These are phyloP conservation scores for Xiphophorus hellerii DNA, from an alignment of 2,113 vertebrate species.

Conservation along the genomic window DNA sequence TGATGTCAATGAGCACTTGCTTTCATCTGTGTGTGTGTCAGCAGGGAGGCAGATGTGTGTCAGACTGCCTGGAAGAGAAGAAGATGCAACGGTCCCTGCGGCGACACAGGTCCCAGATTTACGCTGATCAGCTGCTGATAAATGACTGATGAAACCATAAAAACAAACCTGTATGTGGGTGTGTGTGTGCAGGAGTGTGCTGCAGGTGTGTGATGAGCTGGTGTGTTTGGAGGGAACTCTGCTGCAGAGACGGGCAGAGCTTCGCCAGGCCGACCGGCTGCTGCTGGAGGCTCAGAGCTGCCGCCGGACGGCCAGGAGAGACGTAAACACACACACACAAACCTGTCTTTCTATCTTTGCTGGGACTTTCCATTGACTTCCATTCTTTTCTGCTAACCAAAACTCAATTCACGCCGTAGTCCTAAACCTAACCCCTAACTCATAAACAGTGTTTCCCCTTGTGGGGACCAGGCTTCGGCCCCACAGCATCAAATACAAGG, in stretches of 20 bases:
- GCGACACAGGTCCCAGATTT: constrained; percentile 33
- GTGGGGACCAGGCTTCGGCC: no score
- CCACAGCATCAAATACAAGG: background rate
- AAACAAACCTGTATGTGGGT: background rate
- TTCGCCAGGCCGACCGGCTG: constrained; percentile 85
- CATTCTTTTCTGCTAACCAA: no score
- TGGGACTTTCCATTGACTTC: no score
- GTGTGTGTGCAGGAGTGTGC: constrained; percentile 29
- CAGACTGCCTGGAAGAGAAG: constrained; percentile 31
- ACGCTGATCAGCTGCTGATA: no score
- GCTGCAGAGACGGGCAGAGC: constrained; percentile 84
- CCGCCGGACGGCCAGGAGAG: constrained; percentile 39
- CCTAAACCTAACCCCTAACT: no score
- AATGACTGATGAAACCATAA: no score
- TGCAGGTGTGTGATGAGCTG: constrained; percentile 61
- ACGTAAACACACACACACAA: background rate
- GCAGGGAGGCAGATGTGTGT: constrained; percentile 23
- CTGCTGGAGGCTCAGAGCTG: constrained; percentile 85
- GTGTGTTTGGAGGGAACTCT: constrained; percentile 86
- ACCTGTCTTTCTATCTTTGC: no score
- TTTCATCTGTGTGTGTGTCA: constrained; percentile 1
- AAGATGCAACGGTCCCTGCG: constrained; percentile 26
- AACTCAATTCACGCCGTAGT: no score
- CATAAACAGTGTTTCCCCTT: no score
- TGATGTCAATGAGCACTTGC: no score